Evolutionary conservation across 2,113 vertebrate genomes (phyloP).

Genomic region (Anser brachyrhynchus): DNA sequence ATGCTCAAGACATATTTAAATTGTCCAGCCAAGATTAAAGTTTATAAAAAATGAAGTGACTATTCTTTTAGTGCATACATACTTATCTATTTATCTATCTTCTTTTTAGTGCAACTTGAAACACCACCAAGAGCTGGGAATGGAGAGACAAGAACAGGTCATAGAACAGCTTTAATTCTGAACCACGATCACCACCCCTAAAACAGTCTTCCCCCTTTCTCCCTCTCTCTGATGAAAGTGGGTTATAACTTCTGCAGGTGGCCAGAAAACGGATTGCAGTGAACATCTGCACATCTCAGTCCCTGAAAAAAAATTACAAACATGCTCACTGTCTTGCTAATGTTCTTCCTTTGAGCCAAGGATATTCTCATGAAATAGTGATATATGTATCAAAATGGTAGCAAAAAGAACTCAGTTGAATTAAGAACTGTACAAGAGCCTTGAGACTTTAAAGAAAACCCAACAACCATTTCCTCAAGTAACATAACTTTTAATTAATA

Average conservation of each 20-base stretch:
- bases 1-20: background rate
- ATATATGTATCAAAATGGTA: background rate
- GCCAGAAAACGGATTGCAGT: background rate
- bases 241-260: background rate
- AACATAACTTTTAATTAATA: background rate
- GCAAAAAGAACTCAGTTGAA: background rate
- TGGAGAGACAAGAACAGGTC: background rate
- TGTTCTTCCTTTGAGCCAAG: background rate
- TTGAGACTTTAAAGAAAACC: background rate
- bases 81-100: background rate
- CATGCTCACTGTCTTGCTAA: background rate
- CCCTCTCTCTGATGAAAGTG: background rate
- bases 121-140: background rate
- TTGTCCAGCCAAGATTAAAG: background rate
- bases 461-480: background rate
- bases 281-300: background rate
- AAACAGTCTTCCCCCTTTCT: background rate
- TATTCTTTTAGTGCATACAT: background rate
- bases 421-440: background rate
- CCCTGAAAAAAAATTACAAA: background rate
- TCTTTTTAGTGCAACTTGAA: background rate
- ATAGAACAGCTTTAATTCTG: background rate
- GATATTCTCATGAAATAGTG: background rate
- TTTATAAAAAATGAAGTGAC: background rate
- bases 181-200: background rate